Evolutionary conservation across 1,140 invertebrate species (phyloP).

Genomic region (Danaus melanippus): DNA sequence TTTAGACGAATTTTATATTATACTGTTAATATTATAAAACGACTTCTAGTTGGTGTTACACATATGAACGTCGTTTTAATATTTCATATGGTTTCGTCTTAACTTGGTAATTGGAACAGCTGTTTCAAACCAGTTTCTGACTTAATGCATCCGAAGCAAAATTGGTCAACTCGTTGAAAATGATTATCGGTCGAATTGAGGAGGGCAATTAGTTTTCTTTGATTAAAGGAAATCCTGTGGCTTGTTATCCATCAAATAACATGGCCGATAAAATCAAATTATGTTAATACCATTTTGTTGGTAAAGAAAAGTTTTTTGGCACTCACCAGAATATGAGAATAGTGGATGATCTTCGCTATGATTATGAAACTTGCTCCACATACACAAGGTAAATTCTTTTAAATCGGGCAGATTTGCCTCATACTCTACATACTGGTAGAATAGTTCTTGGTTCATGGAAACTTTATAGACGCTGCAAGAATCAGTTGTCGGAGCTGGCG

Average conservation of each 20-base stretch:
- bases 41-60: no score
- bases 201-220: no score
- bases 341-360: conserved; percentile 85
- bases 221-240: no score
- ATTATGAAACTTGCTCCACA: conserved; percentile 86
- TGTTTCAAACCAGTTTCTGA: conserved; percentile 2
- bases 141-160: background rate
- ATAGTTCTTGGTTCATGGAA: conserved; percentile 77
- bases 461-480: conserved; percentile 79
- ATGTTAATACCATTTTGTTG: no score
- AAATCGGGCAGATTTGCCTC: conserved; percentile 79
- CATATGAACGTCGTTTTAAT: no score
- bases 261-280: no score
- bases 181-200: no score
- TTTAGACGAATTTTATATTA: no score
- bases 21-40: no score
- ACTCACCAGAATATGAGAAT: conserved; percentile 86
- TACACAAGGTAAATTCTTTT: conserved; percentile 86
- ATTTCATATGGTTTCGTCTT: background rate
- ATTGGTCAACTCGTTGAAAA: no score
- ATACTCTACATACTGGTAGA: conserved; percentile 81
- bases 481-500: conserved; percentile 46
- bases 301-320: background rate
- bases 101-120: background rate
- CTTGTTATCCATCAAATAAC: no score